Conservation (phyloP, 2,113 vertebrate genomes). For the Sus scrofa region T2T-Sscrofa CM000819.6:111494501-111495000, state of each 20-base stretch:
- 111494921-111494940: conserved; percentile 1
- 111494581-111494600: conserved; percentile 31
- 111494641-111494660: conserved; percentile 1
- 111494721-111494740: neutral
- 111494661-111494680: conserved; percentile 8
- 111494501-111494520: conserved; percentile 14
- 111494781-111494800: neutral
- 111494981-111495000: neutral
- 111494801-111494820: neutral
- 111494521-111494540: neutral
- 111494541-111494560: conserved; percentile 49
- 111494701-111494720: neutral
- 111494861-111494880: neutral
- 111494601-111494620: neutral
- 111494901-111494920: neutral
- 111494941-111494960: neutral
- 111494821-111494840: neutral
- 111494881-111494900: neutral
- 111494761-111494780: neutral
- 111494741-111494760: neutral
- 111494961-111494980: neutral
- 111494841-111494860: neutral
- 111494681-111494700: neutral
- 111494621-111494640: conserved; percentile 1
- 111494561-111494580: neutral